Base-by-base conservation (phyloP, 1,140 invertebrate species). In the Apis florea region DNA sequence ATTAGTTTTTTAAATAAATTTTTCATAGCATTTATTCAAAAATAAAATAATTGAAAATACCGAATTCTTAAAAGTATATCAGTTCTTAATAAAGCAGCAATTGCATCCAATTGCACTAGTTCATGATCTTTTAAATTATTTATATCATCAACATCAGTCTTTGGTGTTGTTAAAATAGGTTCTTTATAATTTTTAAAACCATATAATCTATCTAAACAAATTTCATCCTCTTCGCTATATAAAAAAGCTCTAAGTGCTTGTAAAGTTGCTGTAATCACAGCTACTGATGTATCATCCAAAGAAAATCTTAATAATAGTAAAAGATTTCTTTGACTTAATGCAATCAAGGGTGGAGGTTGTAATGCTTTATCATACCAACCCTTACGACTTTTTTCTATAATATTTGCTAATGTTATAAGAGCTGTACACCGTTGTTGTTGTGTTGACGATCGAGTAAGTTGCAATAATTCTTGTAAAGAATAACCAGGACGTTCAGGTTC, bases 401-500 rank as follows among this genome's bases (percentile, higher is more conserved):
- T 96, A 79, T 97, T 96, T 12, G 96, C 96, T 40, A 99, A 92
- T 0, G 96, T 96, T 53, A 96, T 95, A 54, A 98, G 92, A 21
- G 97, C 97, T 61, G 97, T 94, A 5, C 96, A 95, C 86, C 97
- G 95, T 92, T 99, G 98, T 88, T 98, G 97, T 51, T 94, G 91
- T 68, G 94, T 94, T 87, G 90, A 96, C 90, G 94, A 96, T 93
- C 94, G 96, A 95, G 90, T 94, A 6, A 98, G 92, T 84, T 97
- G 96, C 89, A 98, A 95, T 0, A 99, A 92, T 94, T 99, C 98
- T 86, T 97, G 96, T 4, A 99, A 89, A 3, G 97, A 96, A 90
- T 99, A 99, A 1, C 98, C 98, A 24, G 98, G 96, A 89, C 98
- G 95, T 87, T 98, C 96, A 40, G 97, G 96, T 93, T 99, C 98